phyloP scores from a whole-genome alignment of 2,888 invertebrate species.

The Polyommatus icarus region DNA sequence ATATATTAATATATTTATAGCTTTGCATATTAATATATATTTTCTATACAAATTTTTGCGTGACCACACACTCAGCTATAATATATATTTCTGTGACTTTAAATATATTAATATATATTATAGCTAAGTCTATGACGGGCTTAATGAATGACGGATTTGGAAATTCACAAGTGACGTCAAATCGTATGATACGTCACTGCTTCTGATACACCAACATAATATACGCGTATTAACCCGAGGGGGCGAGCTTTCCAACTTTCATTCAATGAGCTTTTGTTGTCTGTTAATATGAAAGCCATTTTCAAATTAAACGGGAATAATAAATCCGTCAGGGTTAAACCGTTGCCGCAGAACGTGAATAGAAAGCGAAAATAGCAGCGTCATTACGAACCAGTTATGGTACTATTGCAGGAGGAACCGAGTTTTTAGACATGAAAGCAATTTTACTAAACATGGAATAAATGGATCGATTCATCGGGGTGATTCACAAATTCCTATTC shows the following conservation, averaged over 20 bases:
- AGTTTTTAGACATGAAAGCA: neutral
- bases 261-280: slow-evolving; percentile 16
- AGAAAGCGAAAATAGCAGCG: neutral
- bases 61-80: too few relatives aligned
- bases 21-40: too few relatives aligned
- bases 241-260: slow-evolving; percentile 11
- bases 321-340: slow-evolving; percentile 14
- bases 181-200: neutral
- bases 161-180: neutral
- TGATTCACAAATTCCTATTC: neutral
- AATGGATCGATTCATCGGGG: neutral
- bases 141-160: too few relatives aligned
- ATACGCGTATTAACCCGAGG: slow-evolving; percentile 6
- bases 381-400: neutral
- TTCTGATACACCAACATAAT: neutral
- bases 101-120: too few relatives aligned
- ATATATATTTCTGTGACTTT: too few relatives aligned
- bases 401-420: neutral
- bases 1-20: too few relatives aligned
- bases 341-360: neutral
- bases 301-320: slow-evolving; percentile 24
- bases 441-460: neutral
- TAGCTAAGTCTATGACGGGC: too few relatives aligned
- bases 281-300: slow-evolving; percentile 21
- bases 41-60: too few relatives aligned